Percentiles rank a stretch among this genome's conserved stretches.
These are phyloP conservation scores for Drosophila ambigua DNA, from an alignment of 1,140 invertebrate genomes.

Conservation along the genomic window DNA sequence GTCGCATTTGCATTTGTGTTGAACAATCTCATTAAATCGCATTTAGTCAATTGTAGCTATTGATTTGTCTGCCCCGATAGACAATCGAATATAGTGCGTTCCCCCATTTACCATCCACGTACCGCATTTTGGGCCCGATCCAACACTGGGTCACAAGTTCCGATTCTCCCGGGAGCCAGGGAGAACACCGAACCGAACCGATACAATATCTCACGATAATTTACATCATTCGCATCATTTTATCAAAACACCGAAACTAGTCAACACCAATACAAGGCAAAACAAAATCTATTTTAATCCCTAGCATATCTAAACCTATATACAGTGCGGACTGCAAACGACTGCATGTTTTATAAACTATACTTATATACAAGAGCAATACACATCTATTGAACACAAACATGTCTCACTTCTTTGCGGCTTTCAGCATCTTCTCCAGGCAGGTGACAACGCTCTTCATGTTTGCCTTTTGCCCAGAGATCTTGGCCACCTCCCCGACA, in stretches of 20 bases:
- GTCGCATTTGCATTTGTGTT: slow-evolving; percentile 25
- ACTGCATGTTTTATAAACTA: slow-evolving; percentile 58
- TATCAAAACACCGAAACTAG: slow-evolving; percentile 59
- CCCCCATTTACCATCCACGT: slow-evolving; percentile 40
- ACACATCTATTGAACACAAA: slow-evolving; percentile 54
- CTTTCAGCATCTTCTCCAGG: slow-evolving; percentile 85
- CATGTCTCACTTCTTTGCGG: slow-evolving; percentile 18
- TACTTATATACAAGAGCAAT: slow-evolving; percentile 47
- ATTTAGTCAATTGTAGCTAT: slow-evolving; percentile 66
- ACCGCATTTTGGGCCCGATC: slow-evolving; percentile 33
- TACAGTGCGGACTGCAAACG: slow-evolving; percentile 45
- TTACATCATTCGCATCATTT: slow-evolving; percentile 57
- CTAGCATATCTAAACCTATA: slow-evolving; percentile 49
- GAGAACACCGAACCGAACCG: slow-evolving; percentile 77
- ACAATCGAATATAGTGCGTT: slow-evolving; percentile 83
- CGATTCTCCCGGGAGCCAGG: slow-evolving; percentile 63
- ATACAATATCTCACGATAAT: slow-evolving; percentile 41
- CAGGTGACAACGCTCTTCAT: slow-evolving; percentile 86
- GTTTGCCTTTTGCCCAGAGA: slow-evolving; percentile 87
- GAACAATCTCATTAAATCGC: slow-evolving; percentile 13
- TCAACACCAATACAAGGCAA: slow-evolving; percentile 48
- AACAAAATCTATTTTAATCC: slow-evolving; percentile 36
- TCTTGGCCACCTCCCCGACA: slow-evolving; percentile 86
- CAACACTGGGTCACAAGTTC: slow-evolving; percentile 72
- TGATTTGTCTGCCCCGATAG: slow-evolving; percentile 82